Conservation (phyloP, 2,113 vertebrate genomes). For the Rhegmatorhina hoffmannsi region DNA sequence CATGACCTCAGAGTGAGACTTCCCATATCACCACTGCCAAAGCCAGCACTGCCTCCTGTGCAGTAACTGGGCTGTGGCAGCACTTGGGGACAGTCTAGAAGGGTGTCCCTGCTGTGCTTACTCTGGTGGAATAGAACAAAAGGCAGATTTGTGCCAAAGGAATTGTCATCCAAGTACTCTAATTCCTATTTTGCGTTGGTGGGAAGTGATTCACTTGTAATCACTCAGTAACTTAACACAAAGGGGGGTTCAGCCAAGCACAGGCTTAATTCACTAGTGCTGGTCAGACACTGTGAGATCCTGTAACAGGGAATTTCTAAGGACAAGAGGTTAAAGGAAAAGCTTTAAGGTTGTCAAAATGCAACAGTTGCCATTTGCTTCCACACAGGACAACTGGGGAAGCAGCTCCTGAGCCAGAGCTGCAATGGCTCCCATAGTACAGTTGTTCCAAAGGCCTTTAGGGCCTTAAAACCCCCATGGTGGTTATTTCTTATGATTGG, state of each 20-base stretch:
- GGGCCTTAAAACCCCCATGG: not conserved
- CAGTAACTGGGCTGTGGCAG: not conserved
- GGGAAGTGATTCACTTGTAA: not conserved
- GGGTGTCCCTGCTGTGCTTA: not conserved
- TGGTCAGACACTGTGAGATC: not conserved
- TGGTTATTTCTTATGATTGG: not conserved
- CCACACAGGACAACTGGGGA: not conserved
- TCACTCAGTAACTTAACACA: not conserved
- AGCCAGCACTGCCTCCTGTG: not conserved
- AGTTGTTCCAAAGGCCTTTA: conserved; percentile 28
- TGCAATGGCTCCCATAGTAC: not conserved
- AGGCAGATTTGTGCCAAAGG: not conserved
- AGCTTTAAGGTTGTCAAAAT: not conserved
- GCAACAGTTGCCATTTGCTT: conserved; percentile 8
- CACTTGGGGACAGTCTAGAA: not conserved
- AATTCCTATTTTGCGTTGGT: not conserved
- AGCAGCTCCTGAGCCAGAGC: not conserved
- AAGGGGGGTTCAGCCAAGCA: not conserved
- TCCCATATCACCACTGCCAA: not conserved
- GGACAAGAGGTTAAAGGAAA: conserved; percentile 1
- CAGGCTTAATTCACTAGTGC: not conserved
- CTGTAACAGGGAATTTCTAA: not conserved
- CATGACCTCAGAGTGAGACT: rapidly evolving
- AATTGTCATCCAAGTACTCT: not conserved
- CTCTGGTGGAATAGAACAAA: not conserved